phyloP scores from a whole-genome alignment of 2,113 vertebrate species.

The Limanda limanda region DNA sequence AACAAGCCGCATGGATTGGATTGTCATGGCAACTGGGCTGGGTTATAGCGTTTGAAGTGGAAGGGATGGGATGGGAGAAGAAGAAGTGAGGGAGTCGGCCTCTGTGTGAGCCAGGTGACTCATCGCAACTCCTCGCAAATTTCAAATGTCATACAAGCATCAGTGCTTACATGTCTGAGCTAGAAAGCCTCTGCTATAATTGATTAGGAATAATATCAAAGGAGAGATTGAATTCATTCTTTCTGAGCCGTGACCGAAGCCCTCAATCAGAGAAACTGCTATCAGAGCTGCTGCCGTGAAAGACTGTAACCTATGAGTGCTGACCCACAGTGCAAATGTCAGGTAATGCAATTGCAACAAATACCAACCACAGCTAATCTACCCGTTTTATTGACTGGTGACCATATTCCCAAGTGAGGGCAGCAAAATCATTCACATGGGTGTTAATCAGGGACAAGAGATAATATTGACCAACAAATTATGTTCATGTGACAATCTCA shows the following conservation, averaged over 20 bases:
- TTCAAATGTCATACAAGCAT: conserved; percentile 26
- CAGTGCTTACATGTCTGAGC: conserved; percentile 23
- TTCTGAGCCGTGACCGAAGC: conserved; percentile 1
- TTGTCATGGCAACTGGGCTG: conserved; percentile 77
- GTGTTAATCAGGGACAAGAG: neutral
- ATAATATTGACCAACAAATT: neutral
- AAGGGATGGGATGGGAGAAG: conserved; percentile 29
- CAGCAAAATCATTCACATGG: conserved; percentile 2
- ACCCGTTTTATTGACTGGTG: conserved; percentile 20
- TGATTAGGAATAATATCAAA: conserved; percentile 25
- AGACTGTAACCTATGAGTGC: neutral
- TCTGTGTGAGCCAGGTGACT: conserved; percentile 19
- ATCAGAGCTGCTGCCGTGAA: conserved; percentile 10
- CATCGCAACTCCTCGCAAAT: conserved; percentile 21
- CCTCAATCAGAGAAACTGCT: conserved; percentile 1
- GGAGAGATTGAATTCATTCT: conserved; percentile 5
- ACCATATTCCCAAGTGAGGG: conserved; percentile 1
- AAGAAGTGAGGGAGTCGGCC: neutral
- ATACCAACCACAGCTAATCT: neutral
- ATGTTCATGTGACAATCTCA: neutral
- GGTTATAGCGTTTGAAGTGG: conserved; percentile 57
- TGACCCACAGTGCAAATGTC: conserved; percentile 26
- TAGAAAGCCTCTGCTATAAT: conserved; percentile 12
- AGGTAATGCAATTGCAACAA: neutral
- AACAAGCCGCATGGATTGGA: conserved; percentile 67